A percentile compares a stretch with the other conserved stretches of the same genome.
These are phyloP conservation scores for Drosophila neotestacea DNA, from an alignment of 2,888 invertebrate species.

Conservation along the genomic window DNA sequence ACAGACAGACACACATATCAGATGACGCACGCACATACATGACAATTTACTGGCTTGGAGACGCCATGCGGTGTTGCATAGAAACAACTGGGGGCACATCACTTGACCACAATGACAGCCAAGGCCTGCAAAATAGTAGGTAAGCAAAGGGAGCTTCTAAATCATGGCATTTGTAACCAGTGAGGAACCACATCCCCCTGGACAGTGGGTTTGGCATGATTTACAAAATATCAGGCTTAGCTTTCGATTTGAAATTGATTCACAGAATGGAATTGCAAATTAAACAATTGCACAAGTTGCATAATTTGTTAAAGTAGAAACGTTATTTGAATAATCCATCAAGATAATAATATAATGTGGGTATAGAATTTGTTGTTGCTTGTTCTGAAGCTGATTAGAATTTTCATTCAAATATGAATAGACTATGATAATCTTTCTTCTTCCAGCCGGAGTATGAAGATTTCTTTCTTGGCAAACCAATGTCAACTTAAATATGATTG, in stretches of 20 bases:
- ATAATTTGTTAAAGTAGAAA: background rate
- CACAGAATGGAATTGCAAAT: conserved; percentile 4
- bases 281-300: conserved; percentile 2
- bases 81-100: conserved; percentile 31
- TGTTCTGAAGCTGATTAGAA: too few species aligned
- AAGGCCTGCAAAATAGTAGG: conserved; percentile 52
- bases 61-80: conserved; percentile 47
- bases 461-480: too few species aligned
- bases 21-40: conserved; percentile 19
- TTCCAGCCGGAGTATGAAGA: too few species aligned
- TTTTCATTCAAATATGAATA: background rate
- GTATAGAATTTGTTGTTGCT: too few species aligned
- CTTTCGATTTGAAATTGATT: conserved; percentile 33
- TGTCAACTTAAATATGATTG: too few species aligned
- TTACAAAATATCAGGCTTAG: conserved; percentile 8
- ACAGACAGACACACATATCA: conserved; percentile 16
- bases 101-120: conserved; percentile 55
- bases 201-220: background rate
- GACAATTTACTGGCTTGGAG: conserved; percentile 47
- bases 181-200: conserved; percentile 19
- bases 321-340: background rate
- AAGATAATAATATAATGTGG: background rate
- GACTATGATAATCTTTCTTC: too few species aligned
- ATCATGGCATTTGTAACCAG: conserved; percentile 19
- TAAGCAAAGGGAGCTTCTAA: conserved; percentile 19